Conservation (phyloP, 2,888 invertebrate genomes). For the Oconnorella tubifera region DNA sequence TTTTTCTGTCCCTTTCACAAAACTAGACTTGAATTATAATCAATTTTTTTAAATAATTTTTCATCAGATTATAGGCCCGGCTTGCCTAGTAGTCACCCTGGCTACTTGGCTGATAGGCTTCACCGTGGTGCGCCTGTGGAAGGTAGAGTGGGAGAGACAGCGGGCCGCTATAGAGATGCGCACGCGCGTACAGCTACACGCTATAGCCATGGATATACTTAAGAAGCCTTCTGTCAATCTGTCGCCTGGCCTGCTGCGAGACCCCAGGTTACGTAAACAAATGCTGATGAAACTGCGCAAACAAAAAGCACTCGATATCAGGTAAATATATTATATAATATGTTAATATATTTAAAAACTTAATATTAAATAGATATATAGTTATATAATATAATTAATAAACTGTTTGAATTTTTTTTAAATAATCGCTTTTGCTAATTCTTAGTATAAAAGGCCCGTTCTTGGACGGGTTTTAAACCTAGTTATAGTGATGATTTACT, state of each 20-base stretch:
- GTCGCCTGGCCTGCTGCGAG: constrained; percentile 34
- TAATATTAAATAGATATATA: too few relatives aligned
- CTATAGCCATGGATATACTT: constrained; percentile 38
- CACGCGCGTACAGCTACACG: constrained; percentile 38
- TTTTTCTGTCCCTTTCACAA: too few relatives aligned
- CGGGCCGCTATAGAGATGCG: constrained; percentile 35
- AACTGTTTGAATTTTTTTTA: too few relatives aligned
- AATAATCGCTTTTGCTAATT: too few relatives aligned
- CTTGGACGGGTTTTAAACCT: too few relatives aligned
- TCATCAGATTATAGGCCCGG: constrained; percentile 36
- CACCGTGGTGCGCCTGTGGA: constrained; percentile 35
- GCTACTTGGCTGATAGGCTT: constrained; percentile 37
- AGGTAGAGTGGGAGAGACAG: constrained; percentile 33
- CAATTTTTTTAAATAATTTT: too few relatives aligned
- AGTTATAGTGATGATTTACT: too few relatives aligned
- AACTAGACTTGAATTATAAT: too few relatives aligned
- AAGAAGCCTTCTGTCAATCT: constrained; percentile 33
- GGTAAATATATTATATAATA: too few relatives aligned
- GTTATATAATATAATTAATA: too few relatives aligned
- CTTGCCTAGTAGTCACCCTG: constrained; percentile 35
- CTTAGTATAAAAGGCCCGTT: too few relatives aligned
- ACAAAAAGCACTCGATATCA: constrained; percentile 35
- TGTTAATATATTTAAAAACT: too few relatives aligned
- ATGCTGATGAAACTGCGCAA: constrained; percentile 35
- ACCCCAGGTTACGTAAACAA: constrained; percentile 33